These are phyloP conservation scores for Stercorarius parasiticus DNA, from an alignment of 2,113 vertebrate species.

Conservation along the genomic window DNA sequence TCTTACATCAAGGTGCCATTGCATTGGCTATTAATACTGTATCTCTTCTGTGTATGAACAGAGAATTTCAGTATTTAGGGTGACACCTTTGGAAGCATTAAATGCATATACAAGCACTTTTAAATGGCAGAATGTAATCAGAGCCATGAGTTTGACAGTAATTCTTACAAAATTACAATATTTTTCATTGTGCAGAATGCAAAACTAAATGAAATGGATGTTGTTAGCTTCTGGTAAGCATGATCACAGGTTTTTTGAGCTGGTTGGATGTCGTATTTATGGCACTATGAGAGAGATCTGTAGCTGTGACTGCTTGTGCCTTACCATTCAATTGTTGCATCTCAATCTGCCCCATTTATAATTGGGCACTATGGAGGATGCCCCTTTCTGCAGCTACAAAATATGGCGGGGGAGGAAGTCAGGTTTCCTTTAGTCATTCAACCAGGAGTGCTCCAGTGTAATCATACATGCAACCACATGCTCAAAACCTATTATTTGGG, in stretches of 20 bases:
- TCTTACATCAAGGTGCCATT: background rate
- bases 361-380: background rate
- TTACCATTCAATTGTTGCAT: background rate
- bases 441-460: background rate
- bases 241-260: background rate
- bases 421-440: background rate
- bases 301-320: background rate
- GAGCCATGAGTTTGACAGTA: constrained; percentile 23
- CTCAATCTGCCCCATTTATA: background rate
- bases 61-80: background rate
- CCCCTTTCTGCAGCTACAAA: background rate
- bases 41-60: background rate
- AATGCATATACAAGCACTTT: background rate
- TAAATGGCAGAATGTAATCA: constrained; percentile 42
- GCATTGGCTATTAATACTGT: background rate
- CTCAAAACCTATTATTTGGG: background rate
- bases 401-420: background rate
- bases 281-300: background rate
- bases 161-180: constrained; percentile 34
- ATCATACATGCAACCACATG: background rate
- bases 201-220: constrained; percentile 16
- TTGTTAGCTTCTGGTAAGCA: background rate
- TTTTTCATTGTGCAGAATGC: constrained; percentile 27
- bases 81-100: background rate
- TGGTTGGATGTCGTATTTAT: background rate